A percentile compares a stretch with the other conserved stretches of the same genome.
Evolutionary conservation across 1,140 invertebrate species (phyloP).

Genomic region (Vanessa atalanta): DNA sequence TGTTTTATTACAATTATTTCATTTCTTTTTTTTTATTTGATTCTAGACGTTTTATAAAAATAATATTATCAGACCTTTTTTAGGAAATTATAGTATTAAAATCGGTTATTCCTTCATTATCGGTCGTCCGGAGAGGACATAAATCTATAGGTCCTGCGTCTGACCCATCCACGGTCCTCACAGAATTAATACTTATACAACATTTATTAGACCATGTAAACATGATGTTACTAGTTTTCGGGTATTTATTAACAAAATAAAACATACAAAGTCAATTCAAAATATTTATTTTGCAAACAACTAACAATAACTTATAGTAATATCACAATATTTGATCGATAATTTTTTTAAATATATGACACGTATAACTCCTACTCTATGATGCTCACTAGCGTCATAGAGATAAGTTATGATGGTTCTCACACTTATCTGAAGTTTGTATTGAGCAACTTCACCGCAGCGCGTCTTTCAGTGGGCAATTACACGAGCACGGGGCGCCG

Average conservation of each 20-base stretch:
- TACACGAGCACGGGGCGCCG: slow-evolving; percentile 51
- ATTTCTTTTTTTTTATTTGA: no score
- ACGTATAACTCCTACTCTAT: neutral
- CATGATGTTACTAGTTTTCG: neutral
- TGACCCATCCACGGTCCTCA: no score
- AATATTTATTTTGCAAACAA: slow-evolving; percentile 32
- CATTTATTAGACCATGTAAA: neutral
- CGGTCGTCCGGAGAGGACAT: no score
- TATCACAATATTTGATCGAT: slow-evolving; percentile 39
- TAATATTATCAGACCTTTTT: no score
- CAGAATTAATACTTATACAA: no score
- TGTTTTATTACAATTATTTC: no score
- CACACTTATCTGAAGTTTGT: slow-evolving; percentile 10
- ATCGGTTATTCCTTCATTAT: no score
- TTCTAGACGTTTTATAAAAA: no score
- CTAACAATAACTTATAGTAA: slow-evolving; percentile 36
- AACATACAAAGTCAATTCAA: slow-evolving; percentile 7
- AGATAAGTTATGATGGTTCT: neutral
- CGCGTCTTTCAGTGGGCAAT: neutral
- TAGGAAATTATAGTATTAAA: no score
- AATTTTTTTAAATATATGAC: slow-evolving; percentile 14
- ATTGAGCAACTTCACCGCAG: neutral
- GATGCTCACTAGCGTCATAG: neutral
- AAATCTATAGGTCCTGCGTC: no score
- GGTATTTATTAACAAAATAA: neutral